Evolutionary conservation across 1,140 invertebrate species (phyloP).

Genomic region (Nilaparvata lugens): DNA sequence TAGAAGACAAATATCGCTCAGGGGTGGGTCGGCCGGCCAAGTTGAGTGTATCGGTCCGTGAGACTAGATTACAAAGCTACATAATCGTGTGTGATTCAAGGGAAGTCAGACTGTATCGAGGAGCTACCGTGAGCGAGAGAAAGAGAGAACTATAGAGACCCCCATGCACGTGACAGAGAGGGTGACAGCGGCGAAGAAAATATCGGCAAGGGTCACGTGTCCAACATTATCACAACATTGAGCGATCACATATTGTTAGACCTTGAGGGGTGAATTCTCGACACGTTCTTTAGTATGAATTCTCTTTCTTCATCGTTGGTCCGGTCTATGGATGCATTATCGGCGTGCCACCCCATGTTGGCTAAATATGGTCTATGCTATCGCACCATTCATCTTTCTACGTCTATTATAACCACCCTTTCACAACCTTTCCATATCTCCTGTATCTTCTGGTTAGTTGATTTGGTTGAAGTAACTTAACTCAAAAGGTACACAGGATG

Average conservation of each 20-base stretch:
- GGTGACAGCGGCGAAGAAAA: background rate
- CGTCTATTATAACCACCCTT: too few species aligned
- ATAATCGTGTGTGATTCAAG: background rate
- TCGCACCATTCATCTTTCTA: background rate
- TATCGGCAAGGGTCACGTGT: background rate
- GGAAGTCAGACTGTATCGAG: background rate
- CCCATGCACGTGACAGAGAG: background rate
- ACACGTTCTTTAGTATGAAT: too few species aligned
- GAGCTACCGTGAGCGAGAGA: background rate
- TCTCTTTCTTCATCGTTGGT: too few species aligned
- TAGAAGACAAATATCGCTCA: background rate
- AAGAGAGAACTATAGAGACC: too few species aligned
- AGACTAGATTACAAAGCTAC: background rate
- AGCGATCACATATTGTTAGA: slow-evolving; percentile 3
- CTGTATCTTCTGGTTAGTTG: too few species aligned
- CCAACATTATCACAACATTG: slow-evolving; percentile 1
- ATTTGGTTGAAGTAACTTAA: too few species aligned
- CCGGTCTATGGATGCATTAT: too few species aligned
- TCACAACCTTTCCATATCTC: too few species aligned
- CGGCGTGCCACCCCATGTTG: background rate
- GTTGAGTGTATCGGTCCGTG: background rate
- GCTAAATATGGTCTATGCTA: background rate
- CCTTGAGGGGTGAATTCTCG: background rate
- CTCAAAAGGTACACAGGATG: too few species aligned
- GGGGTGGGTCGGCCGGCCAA: background rate